Evolutionary conservation across 2,888 invertebrate species (phyloP), one percentile per base, ranked within the genome.

Genomic region (Lissocephala sabroskyi): DNA sequence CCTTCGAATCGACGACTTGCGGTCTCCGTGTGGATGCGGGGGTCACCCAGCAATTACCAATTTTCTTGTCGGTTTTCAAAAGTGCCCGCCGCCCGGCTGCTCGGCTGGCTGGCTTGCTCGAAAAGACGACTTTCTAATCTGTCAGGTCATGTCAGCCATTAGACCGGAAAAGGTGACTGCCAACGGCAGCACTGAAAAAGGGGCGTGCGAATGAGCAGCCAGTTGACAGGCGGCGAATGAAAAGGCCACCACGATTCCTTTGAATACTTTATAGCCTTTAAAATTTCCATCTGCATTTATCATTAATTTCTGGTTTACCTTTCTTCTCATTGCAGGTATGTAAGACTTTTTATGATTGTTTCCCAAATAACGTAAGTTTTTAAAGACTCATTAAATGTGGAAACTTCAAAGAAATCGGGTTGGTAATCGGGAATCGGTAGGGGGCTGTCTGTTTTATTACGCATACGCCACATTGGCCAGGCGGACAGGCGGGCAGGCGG

Each of bases 21-120:
- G 70, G 63, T 49, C 62, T 17, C 35, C 30, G 30, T 32, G 30
- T 32, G 11, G n/a, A 4, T 29, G 10, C 42, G 46, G 48, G 48
- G 61, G 57, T 68, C 74, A 70, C 75, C 70, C 65, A 59, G 67
- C 71, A 71, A 71, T 71, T 71, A 71, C 75, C 71, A 71, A 71
- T 75, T 74, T 70, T 61, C 65, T 65, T 65, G 65, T 62, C 61
- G 58, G 65, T 61, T 49, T 68, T 65, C 59, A 23, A 62, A 68
- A 65, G 62, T 45, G 52, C 49, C 55, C 51, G 48, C 14, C 14
- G 29, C 11, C 7, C 7, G 23, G 7, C 23, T 23, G 23, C 23
- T 7, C 23, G 29, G n/a, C 14, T 30, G 37, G 9, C 56, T 47
- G n/a, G n/a, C n/a, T n/a, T n/a, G n/a, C n/a, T n/a, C 2, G 10